These are phyloP conservation scores for Esox lucius DNA, from an alignment of 2,797 vertebrate species.

Conservation along the genomic window DNA sequence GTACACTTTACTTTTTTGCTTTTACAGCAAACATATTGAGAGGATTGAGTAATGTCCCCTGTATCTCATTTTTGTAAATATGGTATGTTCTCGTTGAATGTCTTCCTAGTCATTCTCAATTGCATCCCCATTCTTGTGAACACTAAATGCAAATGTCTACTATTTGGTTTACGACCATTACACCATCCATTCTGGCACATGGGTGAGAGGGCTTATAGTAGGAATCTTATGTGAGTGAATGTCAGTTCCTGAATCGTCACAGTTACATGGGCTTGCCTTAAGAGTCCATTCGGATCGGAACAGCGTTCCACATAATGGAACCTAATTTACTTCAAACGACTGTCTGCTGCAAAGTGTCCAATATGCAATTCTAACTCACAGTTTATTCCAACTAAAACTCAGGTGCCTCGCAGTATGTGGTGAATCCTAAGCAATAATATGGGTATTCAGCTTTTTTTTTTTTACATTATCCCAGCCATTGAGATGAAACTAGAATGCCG, in stretches of 20 bases:
- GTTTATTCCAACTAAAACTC: slow-evolving; percentile 2
- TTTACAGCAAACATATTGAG: neutral
- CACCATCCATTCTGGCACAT: neutral
- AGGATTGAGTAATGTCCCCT: neutral
- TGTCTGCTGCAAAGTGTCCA: neutral
- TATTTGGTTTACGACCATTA: slow-evolving; percentile 1
- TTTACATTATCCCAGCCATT: neutral
- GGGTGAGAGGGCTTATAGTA: neutral
- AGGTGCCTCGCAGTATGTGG: neutral
- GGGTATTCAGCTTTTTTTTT: neutral
- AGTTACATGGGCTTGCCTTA: neutral
- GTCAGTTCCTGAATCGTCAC: slow-evolving; percentile 3
- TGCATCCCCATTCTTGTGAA: neutral
- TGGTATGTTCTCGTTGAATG: neutral
- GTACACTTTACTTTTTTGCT: neutral
- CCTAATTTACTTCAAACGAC: neutral
- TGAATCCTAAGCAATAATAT: slow-evolving; percentile 3
- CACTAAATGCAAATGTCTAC: slow-evolving; percentile 2
- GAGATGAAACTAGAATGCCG: slow-evolving; percentile 7
- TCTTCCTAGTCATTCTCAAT: neutral
- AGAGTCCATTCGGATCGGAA: slow-evolving; percentile 2
- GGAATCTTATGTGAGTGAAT: neutral
- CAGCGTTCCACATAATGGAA: neutral
- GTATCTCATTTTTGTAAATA: neutral
- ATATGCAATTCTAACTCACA: neutral